Base-by-base conservation (phyloP, 2,888 invertebrate genomes). In the Tenodera sinensis region DNA sequence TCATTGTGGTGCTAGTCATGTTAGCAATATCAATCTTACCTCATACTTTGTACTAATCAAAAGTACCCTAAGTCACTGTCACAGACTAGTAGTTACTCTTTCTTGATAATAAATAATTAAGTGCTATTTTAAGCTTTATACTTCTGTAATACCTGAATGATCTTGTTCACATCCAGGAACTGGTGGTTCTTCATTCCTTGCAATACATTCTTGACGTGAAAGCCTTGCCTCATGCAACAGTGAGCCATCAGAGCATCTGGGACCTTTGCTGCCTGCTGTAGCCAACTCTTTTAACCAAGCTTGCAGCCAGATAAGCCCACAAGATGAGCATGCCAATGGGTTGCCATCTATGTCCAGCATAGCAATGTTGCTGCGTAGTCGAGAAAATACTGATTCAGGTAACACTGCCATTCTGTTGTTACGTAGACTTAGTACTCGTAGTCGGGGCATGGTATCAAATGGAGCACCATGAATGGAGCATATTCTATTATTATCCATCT, bases 341-440 rank as follows among this genome's bases (percentile, higher is more conserved):
- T 98, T 98, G 71, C 97, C 98, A 93, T 97, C 97, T 90, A 98
- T 95, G 93, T 98, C 97, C 90, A 98, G 94, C 91, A 97, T 95
- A 12, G 97, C 97, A 89, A 98, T 96, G 91, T 97, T 97, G 90
- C 96, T 96, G 91, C 97, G 94, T 83, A 98, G 93, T 91, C 96
- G 96, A 90, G 96, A 95, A 92, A 98, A 97, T 0, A 96, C 96
- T 34, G 94, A 94, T 93, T 98, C 98, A 3, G 96, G 95, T 90
- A 98, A 95, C 7, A 96, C 95, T 88, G 95, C 95, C 93, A 98
- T 94, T 91, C 96, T 96, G 92, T 98, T 98, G 92, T 97, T 96
- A 88, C 96, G 94, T 92, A 98, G 93, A 71, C 97, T 97, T 30
- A 98, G 94, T 28, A 97, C 96, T 91, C 97, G 95, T n/a, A 98